These are phyloP conservation scores for Sminthopsis crassicaudata DNA, from an alignment of 2,113 vertebrate species.

Conservation along the genomic window DNA sequence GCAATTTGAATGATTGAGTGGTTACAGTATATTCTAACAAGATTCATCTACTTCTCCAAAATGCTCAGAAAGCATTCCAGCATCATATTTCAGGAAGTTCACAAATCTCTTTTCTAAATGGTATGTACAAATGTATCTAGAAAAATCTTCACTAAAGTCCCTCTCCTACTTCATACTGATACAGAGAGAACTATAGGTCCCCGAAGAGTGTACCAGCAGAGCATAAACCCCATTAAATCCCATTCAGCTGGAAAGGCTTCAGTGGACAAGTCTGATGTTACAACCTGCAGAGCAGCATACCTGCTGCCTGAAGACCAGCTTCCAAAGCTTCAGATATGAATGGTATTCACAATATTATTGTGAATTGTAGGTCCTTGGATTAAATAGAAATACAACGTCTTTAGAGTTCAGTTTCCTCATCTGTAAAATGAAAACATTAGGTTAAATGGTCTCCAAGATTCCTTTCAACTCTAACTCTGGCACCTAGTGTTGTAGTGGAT, in stretches of 20 bases:
- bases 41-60: conserved; percentile 22
- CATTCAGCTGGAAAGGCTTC: neutral
- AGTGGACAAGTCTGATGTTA: neutral
- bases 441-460: neutral
- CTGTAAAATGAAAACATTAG: neutral
- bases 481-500: neutral
- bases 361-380: too few relatives aligned
- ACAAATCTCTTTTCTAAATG: neutral
- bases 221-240: neutral
- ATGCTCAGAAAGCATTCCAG: neutral
- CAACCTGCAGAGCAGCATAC: neutral
- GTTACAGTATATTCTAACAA: conserved; percentile 1
- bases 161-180: neutral
- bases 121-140: neutral
- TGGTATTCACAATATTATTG: neutral
- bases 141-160: neutral
- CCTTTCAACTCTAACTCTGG: neutral
- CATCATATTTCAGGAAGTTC: neutral
- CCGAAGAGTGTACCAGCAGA: neutral
- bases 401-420: neutral
- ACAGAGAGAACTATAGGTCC: neutral
- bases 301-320: neutral
- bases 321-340: neutral
- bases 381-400: neutral
- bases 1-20: neutral